Evolutionary conservation across 1,140 invertebrate species (phyloP), one percentile per base, ranked within the genome.

Genomic region (Drosophila nannoptera): DNA sequence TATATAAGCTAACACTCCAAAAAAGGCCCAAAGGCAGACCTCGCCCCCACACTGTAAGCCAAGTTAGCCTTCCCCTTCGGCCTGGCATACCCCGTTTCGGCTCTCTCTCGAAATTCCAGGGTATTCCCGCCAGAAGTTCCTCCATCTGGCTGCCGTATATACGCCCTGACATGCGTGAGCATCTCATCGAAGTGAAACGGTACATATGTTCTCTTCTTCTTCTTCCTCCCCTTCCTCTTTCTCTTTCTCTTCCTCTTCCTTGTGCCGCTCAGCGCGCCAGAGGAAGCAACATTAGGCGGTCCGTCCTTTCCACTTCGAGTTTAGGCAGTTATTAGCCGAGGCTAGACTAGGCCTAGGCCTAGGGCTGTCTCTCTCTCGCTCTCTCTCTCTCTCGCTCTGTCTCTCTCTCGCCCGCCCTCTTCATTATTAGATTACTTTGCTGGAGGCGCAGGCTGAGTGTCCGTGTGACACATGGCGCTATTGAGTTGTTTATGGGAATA

Each of bases 391-490:
- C 40, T 38, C 36, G 0, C 36, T 4, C 36, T 38, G 7, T 11
- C 6, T 38, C 36, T 9, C 36, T 38, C 7, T 38, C 7, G 11
- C 7, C 11, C 36, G 12, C 5, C 9, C 12, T 59, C 46, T 70
- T 58, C 76, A 75, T 80, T 75, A 77, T 77, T 77, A 31, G 73
- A 75, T 66, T 65, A 65, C 56, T 78, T 63, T 62, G 58, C 45
- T 49, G 29, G 67, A 69, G 60, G 66, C 36, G 36, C 16, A 14
- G 40, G 60, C 45, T 14, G n/a, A 14, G 40, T 22, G 22, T 22
- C 38, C 42, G 35, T 58, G 65, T 59, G 60, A 59, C 62, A 70
- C 63, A 70, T 70, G 68, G 49, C 52, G 52, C 60, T 42, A 42
- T 42, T 69, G 52, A 53, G 40, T 63, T 64, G 58, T 66, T 83